Evolutionary conservation across 1,140 invertebrate genomes (phyloP).

Genomic region (Teleopsis dalmanni): DNA sequence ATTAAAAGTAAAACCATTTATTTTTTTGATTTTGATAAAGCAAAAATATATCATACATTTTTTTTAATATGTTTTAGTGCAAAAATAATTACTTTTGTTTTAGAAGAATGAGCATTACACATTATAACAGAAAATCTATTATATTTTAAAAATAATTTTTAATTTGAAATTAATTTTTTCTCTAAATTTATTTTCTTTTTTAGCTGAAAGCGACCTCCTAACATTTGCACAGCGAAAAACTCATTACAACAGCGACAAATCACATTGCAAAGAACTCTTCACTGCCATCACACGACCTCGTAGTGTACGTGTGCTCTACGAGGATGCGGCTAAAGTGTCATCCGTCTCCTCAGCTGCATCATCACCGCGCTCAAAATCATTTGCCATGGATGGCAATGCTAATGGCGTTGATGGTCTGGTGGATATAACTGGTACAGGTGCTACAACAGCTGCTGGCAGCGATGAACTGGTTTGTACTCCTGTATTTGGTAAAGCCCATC

Average conservation of each 20-base stretch:
- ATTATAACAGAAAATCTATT: too few species aligned
- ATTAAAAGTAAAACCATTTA: too few species aligned
- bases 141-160: too few species aligned
- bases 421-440: conserved; percentile 5
- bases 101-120: too few species aligned
- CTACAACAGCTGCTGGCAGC: conserved; percentile 12
- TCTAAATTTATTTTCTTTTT: conserved; percentile 39
- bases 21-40: too few species aligned
- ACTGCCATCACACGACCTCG: conserved; percentile 53
- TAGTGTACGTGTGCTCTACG: conserved; percentile 62
- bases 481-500: conserved; percentile 61
- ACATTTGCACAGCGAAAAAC: conserved; percentile 66
- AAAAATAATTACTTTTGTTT: too few species aligned
- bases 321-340: conserved; percentile 55
- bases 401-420: conserved; percentile 8
- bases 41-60: too few species aligned
- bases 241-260: conserved; percentile 61
- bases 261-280: conserved; percentile 60
- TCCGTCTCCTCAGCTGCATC: conserved; percentile 4
- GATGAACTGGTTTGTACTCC: conserved; percentile 67
- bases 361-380: conserved; percentile 12
- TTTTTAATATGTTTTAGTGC: too few species aligned
- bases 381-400: conserved; percentile 9
- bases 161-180: too few species aligned
- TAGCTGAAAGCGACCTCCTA: conserved; percentile 80